phyloP scores from a whole-genome alignment of 1,140 invertebrate species.

The Euwallacea similis region DNA sequence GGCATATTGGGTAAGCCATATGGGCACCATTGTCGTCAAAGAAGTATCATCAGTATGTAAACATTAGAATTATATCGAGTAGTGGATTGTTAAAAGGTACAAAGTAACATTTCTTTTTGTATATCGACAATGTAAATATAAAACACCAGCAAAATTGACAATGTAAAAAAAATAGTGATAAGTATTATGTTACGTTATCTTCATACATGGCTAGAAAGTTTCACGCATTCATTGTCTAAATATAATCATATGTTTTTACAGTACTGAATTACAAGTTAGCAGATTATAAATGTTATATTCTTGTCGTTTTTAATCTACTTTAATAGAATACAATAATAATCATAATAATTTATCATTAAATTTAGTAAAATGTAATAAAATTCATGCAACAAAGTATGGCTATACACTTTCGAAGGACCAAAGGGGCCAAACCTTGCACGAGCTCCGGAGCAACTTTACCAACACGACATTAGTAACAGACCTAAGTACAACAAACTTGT shows the following conservation, averaged over 20 bases:
- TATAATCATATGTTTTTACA: constrained; percentile 51
- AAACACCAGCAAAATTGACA: constrained; percentile 51
- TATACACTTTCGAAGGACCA: constrained; percentile 25
- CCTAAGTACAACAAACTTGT: constrained; percentile 14
- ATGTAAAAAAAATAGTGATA: constrained; percentile 49
- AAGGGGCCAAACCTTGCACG: not conserved
- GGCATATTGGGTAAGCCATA: not conserved
- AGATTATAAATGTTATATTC: constrained; percentile 50
- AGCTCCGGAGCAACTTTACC: not conserved
- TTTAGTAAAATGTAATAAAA: constrained; percentile 55
- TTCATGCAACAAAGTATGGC: constrained; percentile 53
- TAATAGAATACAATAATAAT: constrained; percentile 52
- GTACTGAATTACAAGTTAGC: constrained; percentile 52
- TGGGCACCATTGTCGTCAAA: no score
- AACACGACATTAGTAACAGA: constrained; percentile 22
- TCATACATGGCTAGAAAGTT: constrained; percentile 47
- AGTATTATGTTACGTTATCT: constrained; percentile 27
- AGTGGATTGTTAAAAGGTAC: constrained; percentile 45
- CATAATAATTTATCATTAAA: constrained; percentile 46
- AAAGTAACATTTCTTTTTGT: constrained; percentile 41
- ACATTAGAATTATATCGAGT: constrained; percentile 13
- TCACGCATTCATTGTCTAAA: constrained; percentile 50
- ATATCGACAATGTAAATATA: constrained; percentile 42
- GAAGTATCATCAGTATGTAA: not conserved
- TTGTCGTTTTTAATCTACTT: constrained; percentile 49